These are phyloP conservation scores for Ashinkailepas kermadecensis DNA, from an alignment of 2,888 invertebrate species.

Conservation along the genomic window DNA sequence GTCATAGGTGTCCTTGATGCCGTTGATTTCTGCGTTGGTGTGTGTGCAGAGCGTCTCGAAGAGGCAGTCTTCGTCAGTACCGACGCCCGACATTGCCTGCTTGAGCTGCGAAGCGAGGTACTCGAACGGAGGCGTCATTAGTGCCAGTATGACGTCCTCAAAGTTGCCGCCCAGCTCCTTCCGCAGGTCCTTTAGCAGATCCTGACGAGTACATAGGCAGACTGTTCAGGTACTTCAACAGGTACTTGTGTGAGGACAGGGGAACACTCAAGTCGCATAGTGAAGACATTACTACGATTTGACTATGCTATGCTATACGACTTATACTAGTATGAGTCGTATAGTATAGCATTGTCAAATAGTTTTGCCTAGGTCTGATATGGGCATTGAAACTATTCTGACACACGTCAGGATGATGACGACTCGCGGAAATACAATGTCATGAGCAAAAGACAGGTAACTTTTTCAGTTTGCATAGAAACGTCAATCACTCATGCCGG, in stretches of 20 bases:
- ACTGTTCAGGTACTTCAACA: too few relatives aligned
- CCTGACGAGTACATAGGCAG: not conserved
- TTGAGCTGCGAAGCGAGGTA: constrained; percentile 69
- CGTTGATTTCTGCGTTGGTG: constrained; percentile 69
- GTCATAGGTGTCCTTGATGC: not conserved
- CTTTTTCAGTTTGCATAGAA: too few relatives aligned
- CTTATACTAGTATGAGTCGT: too few relatives aligned
- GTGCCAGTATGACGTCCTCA: not conserved
- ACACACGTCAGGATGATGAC: too few relatives aligned
- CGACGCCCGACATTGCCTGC: constrained; percentile 72
- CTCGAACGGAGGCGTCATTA: not conserved
- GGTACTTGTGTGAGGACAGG: not conserved
- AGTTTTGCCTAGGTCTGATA: too few relatives aligned
- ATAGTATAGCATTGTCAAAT: too few relatives aligned
- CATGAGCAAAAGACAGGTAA: too few relatives aligned
- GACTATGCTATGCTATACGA: too few relatives aligned
- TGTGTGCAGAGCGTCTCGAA: constrained; percentile 84
- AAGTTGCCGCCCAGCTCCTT: constrained; percentile 8
- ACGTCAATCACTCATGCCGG: too few relatives aligned
- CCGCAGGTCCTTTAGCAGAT: not conserved
- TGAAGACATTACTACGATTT: too few relatives aligned
- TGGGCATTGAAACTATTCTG: too few relatives aligned
- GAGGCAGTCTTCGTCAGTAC: constrained; percentile 77
- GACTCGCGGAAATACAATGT: too few relatives aligned
- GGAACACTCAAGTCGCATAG: not conserved